These are phyloP conservation scores for Agapornis roseicollis DNA, from an alignment of 2,113 vertebrate genomes.

Conservation along the genomic window DNA sequence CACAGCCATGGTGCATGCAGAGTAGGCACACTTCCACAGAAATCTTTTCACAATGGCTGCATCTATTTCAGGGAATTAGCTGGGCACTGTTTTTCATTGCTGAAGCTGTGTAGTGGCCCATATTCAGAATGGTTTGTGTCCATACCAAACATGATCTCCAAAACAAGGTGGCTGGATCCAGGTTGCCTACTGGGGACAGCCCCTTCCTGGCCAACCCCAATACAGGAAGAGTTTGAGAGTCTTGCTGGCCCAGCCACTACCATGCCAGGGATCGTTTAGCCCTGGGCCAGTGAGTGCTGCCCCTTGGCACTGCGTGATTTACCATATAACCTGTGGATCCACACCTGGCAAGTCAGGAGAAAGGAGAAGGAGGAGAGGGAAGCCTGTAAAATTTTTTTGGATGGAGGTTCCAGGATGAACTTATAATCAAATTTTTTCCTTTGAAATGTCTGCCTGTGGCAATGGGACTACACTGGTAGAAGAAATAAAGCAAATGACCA, in stretches of 20 bases:
- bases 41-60: neutral
- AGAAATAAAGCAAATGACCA: neutral
- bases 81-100: accelerated
- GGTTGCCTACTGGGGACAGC: neutral
- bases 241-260: neutral
- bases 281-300: neutral
- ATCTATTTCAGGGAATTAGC: neutral
- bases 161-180: neutral
- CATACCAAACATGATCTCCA: neutral
- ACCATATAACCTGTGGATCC: neutral
- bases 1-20: neutral
- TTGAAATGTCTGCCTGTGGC: neutral
- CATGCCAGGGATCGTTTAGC: neutral
- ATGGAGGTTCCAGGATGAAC: neutral
- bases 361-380: neutral
- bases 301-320: neutral
- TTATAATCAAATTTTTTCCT: neutral
- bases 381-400: neutral
- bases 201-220: too few species aligned
- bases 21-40: neutral
- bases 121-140: neutral
- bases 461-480: neutral
- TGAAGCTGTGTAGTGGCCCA: neutral
- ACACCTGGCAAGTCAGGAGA: neutral
- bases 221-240: neutral